These are phyloP conservation scores for Cephonodes hylas DNA, from an alignment of 2,888 invertebrate genomes.

Conservation along the genomic window DNA sequence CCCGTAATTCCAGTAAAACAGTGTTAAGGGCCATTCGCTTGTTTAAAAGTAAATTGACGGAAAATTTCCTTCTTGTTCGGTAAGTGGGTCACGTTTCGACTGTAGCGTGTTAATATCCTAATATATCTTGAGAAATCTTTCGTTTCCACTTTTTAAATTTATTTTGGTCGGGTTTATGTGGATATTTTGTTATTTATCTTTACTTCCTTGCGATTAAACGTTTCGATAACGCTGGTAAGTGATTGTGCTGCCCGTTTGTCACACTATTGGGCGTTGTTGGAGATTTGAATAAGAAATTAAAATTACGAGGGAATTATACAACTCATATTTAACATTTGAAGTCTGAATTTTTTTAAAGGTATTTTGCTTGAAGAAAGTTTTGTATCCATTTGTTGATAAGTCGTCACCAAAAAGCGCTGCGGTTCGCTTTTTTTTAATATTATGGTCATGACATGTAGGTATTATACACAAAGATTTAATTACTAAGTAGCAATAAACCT, in stretches of 20 bases:
- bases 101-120: slow-evolving; percentile 14
- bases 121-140: background rate
- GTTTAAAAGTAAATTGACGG: slow-evolving; percentile 22
- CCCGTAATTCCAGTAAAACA: slow-evolving; percentile 7
- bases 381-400: too few relatives aligned
- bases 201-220: background rate
- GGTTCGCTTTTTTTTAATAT: too few relatives aligned
- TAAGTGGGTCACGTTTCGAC: slow-evolving; percentile 24
- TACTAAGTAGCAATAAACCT: too few relatives aligned
- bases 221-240: background rate
- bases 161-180: background rate
- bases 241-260: background rate
- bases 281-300: background rate
- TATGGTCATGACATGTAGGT: too few relatives aligned
- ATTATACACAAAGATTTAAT: too few relatives aligned
- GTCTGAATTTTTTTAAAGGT: too few relatives aligned
- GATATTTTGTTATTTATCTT: background rate
- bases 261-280: background rate
- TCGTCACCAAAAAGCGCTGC: too few relatives aligned
- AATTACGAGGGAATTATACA: too few relatives aligned
- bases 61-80: slow-evolving; percentile 15
- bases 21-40: slow-evolving; percentile 19
- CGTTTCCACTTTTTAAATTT: background rate
- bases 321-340: too few relatives aligned
- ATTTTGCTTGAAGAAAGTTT: too few relatives aligned